Conservation (phyloP, 2,888 invertebrate species). For the Synergus japonicus region DNA sequence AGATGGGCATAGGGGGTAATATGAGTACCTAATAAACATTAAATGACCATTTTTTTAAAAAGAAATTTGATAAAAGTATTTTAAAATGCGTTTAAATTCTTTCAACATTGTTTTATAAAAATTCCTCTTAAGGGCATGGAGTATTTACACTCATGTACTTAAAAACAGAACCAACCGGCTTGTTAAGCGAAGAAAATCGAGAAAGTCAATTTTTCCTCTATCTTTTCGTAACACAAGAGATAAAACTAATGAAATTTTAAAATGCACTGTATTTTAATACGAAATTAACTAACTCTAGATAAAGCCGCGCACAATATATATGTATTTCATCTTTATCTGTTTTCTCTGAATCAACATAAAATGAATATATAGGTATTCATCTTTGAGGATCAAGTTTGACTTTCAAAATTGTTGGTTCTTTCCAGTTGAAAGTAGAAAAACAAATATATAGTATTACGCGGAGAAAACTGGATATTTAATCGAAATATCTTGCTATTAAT, state of each 20-base stretch:
- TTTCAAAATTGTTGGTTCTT: not conserved
- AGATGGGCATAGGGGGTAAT: too few species aligned
- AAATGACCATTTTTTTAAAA: too few species aligned
- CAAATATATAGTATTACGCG: too few species aligned
- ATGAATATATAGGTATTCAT: not conserved
- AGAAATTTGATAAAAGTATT: too few species aligned
- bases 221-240: not conserved
- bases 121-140: not conserved
- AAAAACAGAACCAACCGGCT: not conserved
- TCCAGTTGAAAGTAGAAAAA: too few species aligned
- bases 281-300: slow-evolving; percentile 4
- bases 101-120: too few species aligned
- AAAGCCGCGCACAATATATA: not conserved
- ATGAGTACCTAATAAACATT: too few species aligned
- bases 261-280: not conserved
- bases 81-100: too few species aligned
- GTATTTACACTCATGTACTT: not conserved
- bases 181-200: not conserved
- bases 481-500: too few species aligned
- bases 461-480: too few species aligned
- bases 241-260: not conserved
- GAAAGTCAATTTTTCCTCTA: not conserved
- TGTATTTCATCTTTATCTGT: not conserved
- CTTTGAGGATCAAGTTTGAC: not conserved
- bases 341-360: not conserved